These are phyloP conservation scores for Siniperca obscura DNA, from an alignment of 2,797 vertebrate genomes.

Conservation along the genomic window DNA sequence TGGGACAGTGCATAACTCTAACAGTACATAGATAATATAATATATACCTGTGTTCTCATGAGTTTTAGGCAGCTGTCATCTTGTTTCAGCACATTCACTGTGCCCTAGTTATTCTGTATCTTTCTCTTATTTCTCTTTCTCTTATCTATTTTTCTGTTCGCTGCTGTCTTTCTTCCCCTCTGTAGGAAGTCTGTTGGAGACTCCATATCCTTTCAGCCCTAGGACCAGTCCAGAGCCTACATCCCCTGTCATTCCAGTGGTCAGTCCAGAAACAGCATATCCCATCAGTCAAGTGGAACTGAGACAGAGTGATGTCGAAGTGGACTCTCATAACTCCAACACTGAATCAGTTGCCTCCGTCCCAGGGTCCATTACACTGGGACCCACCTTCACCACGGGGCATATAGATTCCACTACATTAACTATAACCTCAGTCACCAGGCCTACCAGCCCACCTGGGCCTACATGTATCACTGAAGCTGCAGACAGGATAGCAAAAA, in stretches of 20 bases:
- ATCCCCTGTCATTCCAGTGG: conserved; percentile 60
- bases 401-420: conserved; percentile 26
- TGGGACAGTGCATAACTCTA: background rate
- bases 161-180: conserved; percentile 12
- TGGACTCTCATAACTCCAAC: conserved; percentile 34
- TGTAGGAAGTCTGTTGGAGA: conserved; percentile 79
- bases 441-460: conserved; percentile 14
- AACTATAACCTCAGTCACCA: conserved; percentile 41
- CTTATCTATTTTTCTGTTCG: conserved; percentile 3
- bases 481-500: conserved; percentile 41
- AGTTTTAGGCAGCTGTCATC: background rate
- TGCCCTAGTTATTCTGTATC: background rate
- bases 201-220: conserved; percentile 75
- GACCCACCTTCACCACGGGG: conserved; percentile 30
- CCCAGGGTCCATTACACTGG: conserved; percentile 33
- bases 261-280: conserved; percentile 44
- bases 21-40: too few species aligned
- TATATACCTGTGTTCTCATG: conserved; percentile 4
- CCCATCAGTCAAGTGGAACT: conserved; percentile 45
- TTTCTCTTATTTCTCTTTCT: conserved; percentile 5
- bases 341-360: conserved; percentile 47
- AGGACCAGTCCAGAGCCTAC: conserved; percentile 76
- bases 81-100: conserved; percentile 6
- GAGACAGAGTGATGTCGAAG: conserved; percentile 32
- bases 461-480: conserved; percentile 28